Conservation (phyloP, 2,888 invertebrate genomes). For the Drosophila siamana region DNA sequence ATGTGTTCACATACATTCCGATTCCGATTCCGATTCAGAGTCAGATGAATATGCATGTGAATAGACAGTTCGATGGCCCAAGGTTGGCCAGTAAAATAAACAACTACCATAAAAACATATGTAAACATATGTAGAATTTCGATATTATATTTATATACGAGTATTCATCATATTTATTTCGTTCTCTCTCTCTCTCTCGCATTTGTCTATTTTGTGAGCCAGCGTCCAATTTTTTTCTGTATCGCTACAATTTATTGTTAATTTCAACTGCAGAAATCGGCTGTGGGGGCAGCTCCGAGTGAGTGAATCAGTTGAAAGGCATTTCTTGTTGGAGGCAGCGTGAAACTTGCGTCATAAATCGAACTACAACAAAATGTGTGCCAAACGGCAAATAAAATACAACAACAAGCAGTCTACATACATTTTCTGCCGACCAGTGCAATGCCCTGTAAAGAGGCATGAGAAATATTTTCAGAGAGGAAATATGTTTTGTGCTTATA, state of each 20-base stretch:
- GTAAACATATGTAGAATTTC: constrained; percentile 56
- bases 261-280: constrained; percentile 8
- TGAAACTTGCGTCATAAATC: constrained; percentile 69
- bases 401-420: constrained; percentile 7
- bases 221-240: constrained; percentile 1
- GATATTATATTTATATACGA: constrained; percentile 17
- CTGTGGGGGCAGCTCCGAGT: constrained; percentile 23
- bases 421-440: background rate
- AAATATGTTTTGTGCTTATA: too few species aligned
- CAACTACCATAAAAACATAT: constrained; percentile 47
- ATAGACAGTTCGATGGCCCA: constrained; percentile 61
- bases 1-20: background rate
- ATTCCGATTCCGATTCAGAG: background rate
- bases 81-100: constrained; percentile 56
- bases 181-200: constrained; percentile 29
- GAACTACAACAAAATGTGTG: constrained; percentile 68
- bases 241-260: background rate
- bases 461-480: too few species aligned
- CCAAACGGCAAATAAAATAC: constrained; percentile 64
- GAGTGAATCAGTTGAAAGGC: constrained; percentile 57
- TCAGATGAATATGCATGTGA: constrained; percentile 4
- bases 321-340: constrained; percentile 47
- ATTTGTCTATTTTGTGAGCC: constrained; percentile 19
- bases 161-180: constrained; percentile 1
- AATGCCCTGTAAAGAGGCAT: constrained; percentile 22